Evolutionary conservation across 1,140 invertebrate genomes (phyloP).

Genomic region (Zaprionus vittiger): DNA sequence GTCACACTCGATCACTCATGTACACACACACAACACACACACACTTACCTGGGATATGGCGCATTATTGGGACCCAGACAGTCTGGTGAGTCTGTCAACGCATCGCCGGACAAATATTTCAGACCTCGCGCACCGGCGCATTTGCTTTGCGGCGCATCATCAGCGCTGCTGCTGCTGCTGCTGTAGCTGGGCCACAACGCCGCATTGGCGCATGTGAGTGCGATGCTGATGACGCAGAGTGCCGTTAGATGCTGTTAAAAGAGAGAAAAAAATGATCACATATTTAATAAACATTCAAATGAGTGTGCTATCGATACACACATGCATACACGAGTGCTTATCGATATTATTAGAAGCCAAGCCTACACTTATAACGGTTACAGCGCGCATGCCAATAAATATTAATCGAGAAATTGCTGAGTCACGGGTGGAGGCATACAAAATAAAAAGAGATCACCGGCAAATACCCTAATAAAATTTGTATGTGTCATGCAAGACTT

Average conservation of each 20-base stretch:
- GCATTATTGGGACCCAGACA: slow-evolving; percentile 92
- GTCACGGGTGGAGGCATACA: slow-evolving; percentile 20
- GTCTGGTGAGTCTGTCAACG: slow-evolving; percentile 89
- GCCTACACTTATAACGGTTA: slow-evolving; percentile 40
- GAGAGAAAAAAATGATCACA: slow-evolving; percentile 28
- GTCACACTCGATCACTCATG: slow-evolving; percentile 85
- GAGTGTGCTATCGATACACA: not conserved
- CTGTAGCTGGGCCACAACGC: slow-evolving; percentile 76
- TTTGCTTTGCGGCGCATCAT: slow-evolving; percentile 82
- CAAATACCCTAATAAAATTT: slow-evolving; percentile 5
- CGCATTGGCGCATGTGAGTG: slow-evolving; percentile 71
- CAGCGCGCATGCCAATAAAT: slow-evolving; percentile 35
- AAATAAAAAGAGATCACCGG: not conserved
- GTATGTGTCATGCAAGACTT: not conserved
- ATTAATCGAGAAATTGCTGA: slow-evolving; percentile 17
- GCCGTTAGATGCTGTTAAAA: slow-evolving; percentile 69
- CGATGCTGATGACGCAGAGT: slow-evolving; percentile 71
- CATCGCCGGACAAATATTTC: slow-evolving; percentile 94
- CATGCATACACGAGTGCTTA: not conserved
- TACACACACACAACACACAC: slow-evolving; percentile 15
- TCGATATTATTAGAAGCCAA: slow-evolving; percentile 25
- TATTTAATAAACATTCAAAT: slow-evolving; percentile 24
- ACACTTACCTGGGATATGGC: slow-evolving; percentile 91
- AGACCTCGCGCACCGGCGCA: slow-evolving; percentile 87
- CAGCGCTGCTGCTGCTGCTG: slow-evolving; percentile 52